Conservation (phyloP, 2,888 invertebrate genomes). For the Steinernema carpocapsae region DNA sequence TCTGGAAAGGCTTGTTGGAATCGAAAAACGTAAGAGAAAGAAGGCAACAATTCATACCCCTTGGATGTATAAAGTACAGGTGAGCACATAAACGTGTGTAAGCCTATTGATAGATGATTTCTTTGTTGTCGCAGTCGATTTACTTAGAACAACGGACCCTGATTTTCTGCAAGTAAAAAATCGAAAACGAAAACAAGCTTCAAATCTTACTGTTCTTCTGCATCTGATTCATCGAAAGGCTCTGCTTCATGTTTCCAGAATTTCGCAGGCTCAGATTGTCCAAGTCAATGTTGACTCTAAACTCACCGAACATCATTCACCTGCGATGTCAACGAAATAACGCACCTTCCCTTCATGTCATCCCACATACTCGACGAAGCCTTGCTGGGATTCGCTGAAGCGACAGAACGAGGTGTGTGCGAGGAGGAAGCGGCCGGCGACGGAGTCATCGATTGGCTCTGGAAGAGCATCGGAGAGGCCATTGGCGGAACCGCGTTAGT, state of each 20-base stretch:
- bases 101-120: background rate
- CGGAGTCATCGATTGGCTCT: slow-evolving; percentile 24
- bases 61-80: no score
- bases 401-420: no score
- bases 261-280: slow-evolving; percentile 42
- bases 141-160: background rate
- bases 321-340: background rate
- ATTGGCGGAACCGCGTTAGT: background rate
- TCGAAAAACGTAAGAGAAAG: background rate
- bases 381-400: background rate
- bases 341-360: slow-evolving; percentile 45
- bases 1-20: background rate
- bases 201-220: slow-evolving; percentile 37
- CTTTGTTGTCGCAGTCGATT: background rate
- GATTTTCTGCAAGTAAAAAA: background rate
- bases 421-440: slow-evolving; percentile 3
- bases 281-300: slow-evolving; percentile 48
- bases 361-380: slow-evolving; percentile 41
- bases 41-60: slow-evolving; percentile 33
- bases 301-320: slow-evolving; percentile 14
- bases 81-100: background rate
- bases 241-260: slow-evolving; percentile 41
- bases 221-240: slow-evolving; percentile 46
- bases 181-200: background rate
- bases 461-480: slow-evolving; percentile 3